Conservation (phyloP, 2,888 invertebrate genomes). For the Ophion ellenae region DNA sequence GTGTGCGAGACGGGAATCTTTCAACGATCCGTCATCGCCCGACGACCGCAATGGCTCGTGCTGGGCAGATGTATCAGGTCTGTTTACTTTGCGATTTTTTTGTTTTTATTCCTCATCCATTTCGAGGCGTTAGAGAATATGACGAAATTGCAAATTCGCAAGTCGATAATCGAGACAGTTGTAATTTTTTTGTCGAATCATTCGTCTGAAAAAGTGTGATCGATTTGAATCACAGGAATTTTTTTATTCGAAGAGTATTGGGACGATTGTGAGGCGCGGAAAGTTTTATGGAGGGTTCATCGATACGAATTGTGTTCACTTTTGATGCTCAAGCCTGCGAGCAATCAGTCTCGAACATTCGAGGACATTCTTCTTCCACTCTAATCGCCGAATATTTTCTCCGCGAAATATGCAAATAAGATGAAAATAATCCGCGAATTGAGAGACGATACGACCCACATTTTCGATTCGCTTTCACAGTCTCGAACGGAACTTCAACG, state of each 20-base stretch:
- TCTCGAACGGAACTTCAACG: slow-evolving; percentile 18
- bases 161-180: too few species aligned
- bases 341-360: background rate
- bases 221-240: background rate
- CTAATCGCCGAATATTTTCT: slow-evolving; percentile 25
- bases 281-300: background rate
- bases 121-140: background rate
- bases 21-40: slow-evolving; percentile 68
- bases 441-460: slow-evolving; percentile 53
- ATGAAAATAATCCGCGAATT: slow-evolving; percentile 27
- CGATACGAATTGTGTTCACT: background rate
- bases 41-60: slow-evolving; percentile 72
- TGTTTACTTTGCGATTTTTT: slow-evolving; percentile 62
- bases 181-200: background rate
- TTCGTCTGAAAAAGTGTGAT: background rate
- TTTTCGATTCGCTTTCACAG: slow-evolving; percentile 56
- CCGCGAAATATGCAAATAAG: background rate
- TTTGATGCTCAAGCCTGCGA: too few species aligned
- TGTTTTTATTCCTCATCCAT: background rate
- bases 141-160: too few species aligned
- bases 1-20: slow-evolving; percentile 73
- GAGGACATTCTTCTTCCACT: background rate
- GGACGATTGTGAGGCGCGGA: background rate
- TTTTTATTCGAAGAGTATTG: background rate
- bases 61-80: slow-evolving; percentile 79